Base-by-base conservation (phyloP, 1,140 invertebrate species). In the Papilio polytes region DNA sequence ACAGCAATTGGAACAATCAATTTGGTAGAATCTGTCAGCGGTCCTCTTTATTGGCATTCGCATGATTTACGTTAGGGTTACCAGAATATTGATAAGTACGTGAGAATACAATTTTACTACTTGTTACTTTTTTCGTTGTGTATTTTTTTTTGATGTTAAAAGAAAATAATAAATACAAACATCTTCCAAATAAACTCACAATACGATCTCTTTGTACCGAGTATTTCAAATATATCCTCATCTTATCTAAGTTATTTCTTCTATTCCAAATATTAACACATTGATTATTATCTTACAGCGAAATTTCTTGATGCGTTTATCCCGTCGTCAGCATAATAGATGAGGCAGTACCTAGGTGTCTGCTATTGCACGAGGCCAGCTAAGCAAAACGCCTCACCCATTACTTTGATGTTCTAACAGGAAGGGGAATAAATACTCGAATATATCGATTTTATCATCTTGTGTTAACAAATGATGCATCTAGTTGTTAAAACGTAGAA, bases 321-420 rank as follows among this genome's bases (percentile, higher is more conserved):
- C 56, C 7, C n/a, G 6, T 8, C n/a, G 2, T 59, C 22, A 22
- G n/a, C 56, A 41, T 9, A 36, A 26, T 53, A 4, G 81, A 84
- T 78, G 80, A 82, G 78, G 84, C 82, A 83, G 79, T 80, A 80
- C 70, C 74, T 63, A 46, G 74, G 79, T 63, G 74, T 70, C 66
- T 72, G 66, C 66, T 22, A 73, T 78, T 31, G 46, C 79, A 44
- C 48, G 36, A 74, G 70, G 48, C 31, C 80, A 46, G n/a, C 56
- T 41, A 46, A 66, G 77, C 59, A 66, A 78, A 78, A 78, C 44
- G 56, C 77, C 44, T 26, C 15, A 76, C 76, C 80, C 85, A 89
- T 87, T 85, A 87, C 89, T 90, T 90, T 90, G 88, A 90, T 89
- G 89, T 89, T 56, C 41, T 10, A 31, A 63, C 82, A 89, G 87